Evolutionary conservation across 2,113 vertebrate species (phyloP), one percentile per base, ranked within the genome.

Genomic region (Vulpes vulpes): DNA sequence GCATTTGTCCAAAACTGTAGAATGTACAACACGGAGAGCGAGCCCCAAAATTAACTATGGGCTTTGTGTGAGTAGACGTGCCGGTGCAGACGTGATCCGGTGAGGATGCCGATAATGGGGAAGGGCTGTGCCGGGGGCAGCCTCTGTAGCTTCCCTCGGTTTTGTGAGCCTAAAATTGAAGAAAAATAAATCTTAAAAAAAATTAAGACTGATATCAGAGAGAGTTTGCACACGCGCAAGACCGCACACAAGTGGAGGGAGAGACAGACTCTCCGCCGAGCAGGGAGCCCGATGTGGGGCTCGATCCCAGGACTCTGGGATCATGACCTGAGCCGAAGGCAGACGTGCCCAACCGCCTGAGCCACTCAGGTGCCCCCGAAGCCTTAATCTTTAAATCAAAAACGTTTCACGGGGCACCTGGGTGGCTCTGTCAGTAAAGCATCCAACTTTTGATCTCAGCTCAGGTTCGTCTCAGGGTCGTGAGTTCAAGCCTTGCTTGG

Each of bases 1-100:
- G 62, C 22, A 14, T 62, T 27, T 84, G 25, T 65, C 51, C 25
- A 78, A 78, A 94, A 9, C n/a, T 17, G 23, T 2, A 57, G 60
- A 78, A 78, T 57, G 25, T 7, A 94, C 60, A 86, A 35, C 8
- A 67, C 2, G 3, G 10, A 43, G 71, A 86, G n/a, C 35, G n/a
- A 86, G 43, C 60, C 59, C 71, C n/a, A 76, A 43, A n/a, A 51
- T 53, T 43, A 78, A 32, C 49, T 65, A 53, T 8, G 49, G 23
- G 30, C 9, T 32, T 55, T 30, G 5, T 19, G 27, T n/a, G n/a
- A 67, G 32, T 38, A 65, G 65, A 73, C 8, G 25, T 25, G 9
- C 65, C 51, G 15, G 14, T 1, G 0, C 1, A 69, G 43, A 22
- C 0, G 8, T n/a, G 55, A n/a, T 30, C 17, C 57, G 51, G 38